Percentiles rank a stretch among this genome's conserved stretches.
phyloP scores from a whole-genome alignment of 2,888 invertebrate species.

The Lathronympha strigana region DNA sequence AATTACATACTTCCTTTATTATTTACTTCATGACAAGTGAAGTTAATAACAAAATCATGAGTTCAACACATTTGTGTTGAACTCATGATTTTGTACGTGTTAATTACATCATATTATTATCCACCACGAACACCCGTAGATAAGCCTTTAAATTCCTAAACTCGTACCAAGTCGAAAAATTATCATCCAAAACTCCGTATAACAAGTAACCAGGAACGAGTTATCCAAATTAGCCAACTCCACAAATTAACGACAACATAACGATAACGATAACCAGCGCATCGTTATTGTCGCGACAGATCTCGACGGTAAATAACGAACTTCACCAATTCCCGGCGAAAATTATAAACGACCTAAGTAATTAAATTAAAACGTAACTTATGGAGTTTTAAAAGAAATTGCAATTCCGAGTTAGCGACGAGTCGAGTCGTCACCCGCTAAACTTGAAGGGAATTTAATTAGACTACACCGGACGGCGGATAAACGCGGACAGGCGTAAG shows the following conservation, averaged over 20 bases:
- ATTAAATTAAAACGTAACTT: conserved; percentile 79
- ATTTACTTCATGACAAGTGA: too few relatives aligned
- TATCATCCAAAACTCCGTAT: conserved; percentile 11
- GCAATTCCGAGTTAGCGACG: conserved; percentile 62
- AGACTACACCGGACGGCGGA: conserved; percentile 52
- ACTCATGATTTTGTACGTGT: too few relatives aligned
- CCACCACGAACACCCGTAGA: background rate
- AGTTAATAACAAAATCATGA: too few relatives aligned
- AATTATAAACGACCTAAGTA: conserved; percentile 72
- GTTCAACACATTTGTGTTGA: too few relatives aligned
- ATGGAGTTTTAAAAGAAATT: conserved; percentile 75
- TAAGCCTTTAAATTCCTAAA: background rate
- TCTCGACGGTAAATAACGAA: conserved; percentile 72
- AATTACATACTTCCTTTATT: too few relatives aligned
- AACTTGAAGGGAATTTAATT: conserved; percentile 72
- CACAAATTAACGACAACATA: conserved; percentile 28
- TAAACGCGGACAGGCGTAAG: conserved; percentile 35
- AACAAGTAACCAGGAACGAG: conserved; percentile 16
- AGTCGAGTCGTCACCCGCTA: conserved; percentile 57
- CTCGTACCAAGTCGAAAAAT: conserved; percentile 14
- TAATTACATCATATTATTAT: background rate
- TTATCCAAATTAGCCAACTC: conserved; percentile 18
- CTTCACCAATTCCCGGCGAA: conserved; percentile 73
- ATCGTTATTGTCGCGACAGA: conserved; percentile 61
- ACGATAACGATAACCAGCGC: conserved; percentile 39